These are phyloP conservation scores for Cirrhinus molitorella DNA, from an alignment of 2,797 vertebrate genomes.

Conservation along the genomic window DNA sequence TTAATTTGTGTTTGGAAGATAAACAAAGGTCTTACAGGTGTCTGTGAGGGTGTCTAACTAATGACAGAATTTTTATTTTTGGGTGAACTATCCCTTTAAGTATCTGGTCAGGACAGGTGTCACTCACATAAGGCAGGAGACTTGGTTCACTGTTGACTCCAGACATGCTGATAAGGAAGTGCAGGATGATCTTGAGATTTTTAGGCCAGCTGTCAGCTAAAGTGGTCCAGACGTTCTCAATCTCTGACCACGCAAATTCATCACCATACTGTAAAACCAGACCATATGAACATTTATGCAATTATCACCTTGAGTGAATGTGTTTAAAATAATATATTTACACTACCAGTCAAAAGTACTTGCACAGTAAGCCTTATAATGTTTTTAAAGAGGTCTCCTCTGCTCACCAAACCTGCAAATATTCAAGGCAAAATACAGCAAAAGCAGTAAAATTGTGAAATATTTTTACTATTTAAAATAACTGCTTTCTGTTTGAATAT, in stretches of 20 bases:
- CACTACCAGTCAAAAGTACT: no score
- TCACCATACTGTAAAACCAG: conserved; percentile 89
- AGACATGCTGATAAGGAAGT: conserved; percentile 98
- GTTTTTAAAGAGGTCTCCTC: no score
- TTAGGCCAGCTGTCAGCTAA: conserved; percentile 99
- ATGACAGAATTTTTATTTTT: no score
- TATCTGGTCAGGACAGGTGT: conserved; percentile 5
- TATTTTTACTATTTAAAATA: no score
- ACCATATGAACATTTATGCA: conserved; percentile 23
- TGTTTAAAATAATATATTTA: neutral
- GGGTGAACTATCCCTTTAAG: neutral
- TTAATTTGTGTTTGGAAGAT: no score
- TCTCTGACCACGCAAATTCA: conserved; percentile 98
- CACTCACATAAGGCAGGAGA: conserved; percentile 96
- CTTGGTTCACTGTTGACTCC: conserved; percentile 98
- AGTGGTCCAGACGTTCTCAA: conserved; percentile 98
- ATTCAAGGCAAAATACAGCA: no score
- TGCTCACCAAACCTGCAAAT: no score
- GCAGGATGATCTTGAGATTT: conserved; percentile 98
- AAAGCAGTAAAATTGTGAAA: no score
- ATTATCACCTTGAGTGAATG: neutral
- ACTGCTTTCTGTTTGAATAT: no score
- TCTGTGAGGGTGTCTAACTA: no score
- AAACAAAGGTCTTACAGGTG: no score
- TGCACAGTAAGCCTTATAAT: no score